Conservation (phyloP, 2,113 vertebrate genomes). For the Peromyscus californicus region DNA sequence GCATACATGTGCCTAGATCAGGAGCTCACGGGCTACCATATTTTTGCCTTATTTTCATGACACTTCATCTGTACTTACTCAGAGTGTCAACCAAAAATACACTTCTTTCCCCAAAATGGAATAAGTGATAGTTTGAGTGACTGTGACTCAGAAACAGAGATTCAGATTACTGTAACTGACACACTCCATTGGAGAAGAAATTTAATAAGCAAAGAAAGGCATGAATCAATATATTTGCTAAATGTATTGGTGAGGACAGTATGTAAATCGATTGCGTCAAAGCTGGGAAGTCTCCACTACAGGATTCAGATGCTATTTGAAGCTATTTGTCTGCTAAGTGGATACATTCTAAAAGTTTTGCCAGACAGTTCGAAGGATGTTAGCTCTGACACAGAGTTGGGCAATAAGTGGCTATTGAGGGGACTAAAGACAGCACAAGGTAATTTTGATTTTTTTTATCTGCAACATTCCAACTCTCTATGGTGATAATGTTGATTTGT, state of each 20-base stretch:
- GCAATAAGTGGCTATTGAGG: neutral
- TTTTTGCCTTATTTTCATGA: neutral
- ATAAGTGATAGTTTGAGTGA: neutral
- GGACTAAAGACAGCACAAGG: neutral
- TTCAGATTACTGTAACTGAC: neutral
- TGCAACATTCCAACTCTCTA: neutral
- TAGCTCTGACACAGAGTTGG: neutral
- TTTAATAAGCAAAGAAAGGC: neutral
- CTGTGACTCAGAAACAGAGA: neutral
- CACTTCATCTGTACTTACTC: neutral
- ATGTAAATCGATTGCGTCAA: neutral
- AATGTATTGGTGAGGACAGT: neutral
- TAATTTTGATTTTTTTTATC: neutral
- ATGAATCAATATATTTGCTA: neutral
- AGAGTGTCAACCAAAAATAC: neutral
- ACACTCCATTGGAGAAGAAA: neutral
- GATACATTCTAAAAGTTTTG: neutral
- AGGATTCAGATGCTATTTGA: neutral
- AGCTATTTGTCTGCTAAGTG: neutral
- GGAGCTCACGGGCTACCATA: neutral
- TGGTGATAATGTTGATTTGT: neutral
- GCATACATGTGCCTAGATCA: neutral
- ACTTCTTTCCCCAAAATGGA: neutral
- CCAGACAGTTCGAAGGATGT: neutral
- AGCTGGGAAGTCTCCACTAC: neutral